Evolutionary conservation across 2,888 invertebrate genomes (phyloP).

Genomic region (Cyclophora albipunctata): DNA sequence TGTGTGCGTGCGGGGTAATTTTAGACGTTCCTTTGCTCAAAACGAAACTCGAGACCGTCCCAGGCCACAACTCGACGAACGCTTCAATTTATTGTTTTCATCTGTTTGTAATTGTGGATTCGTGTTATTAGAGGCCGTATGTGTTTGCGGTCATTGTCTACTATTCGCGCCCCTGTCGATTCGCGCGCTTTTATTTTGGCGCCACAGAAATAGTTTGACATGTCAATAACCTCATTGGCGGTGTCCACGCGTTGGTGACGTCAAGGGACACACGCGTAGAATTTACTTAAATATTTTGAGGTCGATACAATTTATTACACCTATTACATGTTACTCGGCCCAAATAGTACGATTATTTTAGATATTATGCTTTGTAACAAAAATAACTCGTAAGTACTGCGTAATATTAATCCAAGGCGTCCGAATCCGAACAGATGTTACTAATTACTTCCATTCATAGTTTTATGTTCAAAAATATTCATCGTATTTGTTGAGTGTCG

Average conservation of each 20-base stretch:
- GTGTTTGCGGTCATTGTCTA: conserved; percentile 25
- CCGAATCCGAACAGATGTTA: too few relatives aligned
- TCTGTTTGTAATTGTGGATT: conserved; percentile 55
- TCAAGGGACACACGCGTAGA: conserved; percentile 57
- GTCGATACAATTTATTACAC: conserved; percentile 64
- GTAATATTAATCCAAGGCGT: too few relatives aligned
- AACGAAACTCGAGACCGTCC: conserved; percentile 72
- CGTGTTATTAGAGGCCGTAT: conserved; percentile 28
- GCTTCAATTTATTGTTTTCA: conserved; percentile 72
- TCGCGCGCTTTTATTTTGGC: conserved; percentile 69
- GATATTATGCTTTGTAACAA: conserved; percentile 5
- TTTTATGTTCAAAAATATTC: too few relatives aligned
- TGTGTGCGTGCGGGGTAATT: conserved; percentile 72
- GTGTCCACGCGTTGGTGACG: conserved; percentile 63
- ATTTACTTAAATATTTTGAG: conserved; percentile 52
- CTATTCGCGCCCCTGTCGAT: conserved; percentile 32
- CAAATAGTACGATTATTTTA: conserved; percentile 36
- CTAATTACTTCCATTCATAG: too few relatives aligned
- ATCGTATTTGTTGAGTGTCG: too few relatives aligned
- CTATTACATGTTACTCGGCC: conserved; percentile 40
- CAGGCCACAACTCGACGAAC: conserved; percentile 66
- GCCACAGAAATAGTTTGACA: conserved; percentile 69
- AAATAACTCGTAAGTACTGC: not conserved
- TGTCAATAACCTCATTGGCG: conserved; percentile 70
- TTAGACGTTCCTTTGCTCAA: conserved; percentile 75